These are phyloP conservation scores for Malachius bipustulatus DNA, from an alignment of 2,888 invertebrate species.

Conservation along the genomic window DNA sequence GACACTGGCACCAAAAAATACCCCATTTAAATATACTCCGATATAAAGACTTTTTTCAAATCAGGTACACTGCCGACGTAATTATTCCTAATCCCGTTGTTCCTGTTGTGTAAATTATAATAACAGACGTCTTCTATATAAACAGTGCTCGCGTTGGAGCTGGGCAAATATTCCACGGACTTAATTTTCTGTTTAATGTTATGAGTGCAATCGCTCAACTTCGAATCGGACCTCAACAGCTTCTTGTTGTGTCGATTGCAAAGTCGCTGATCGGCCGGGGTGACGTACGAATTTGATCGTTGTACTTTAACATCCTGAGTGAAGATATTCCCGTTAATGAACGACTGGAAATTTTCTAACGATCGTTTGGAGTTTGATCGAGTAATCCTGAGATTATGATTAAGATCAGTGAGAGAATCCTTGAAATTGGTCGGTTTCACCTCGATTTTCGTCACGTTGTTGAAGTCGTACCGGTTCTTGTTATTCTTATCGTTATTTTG, in stretches of 20 bases:
- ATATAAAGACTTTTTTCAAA: conserved; percentile 44
- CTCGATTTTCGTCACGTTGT: not conserved
- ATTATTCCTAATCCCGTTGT: conserved; percentile 10
- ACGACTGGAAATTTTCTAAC: conserved; percentile 32
- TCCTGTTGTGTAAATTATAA: conserved; percentile 14
- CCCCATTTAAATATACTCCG: conserved; percentile 32
- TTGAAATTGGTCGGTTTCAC: not conserved
- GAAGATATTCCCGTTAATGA: conserved; percentile 23
- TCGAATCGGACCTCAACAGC: conserved; percentile 20
- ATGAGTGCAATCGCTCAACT: conserved; percentile 19
- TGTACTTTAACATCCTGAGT: conserved; percentile 20
- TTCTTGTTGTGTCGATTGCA: conserved; percentile 17
- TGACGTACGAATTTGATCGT: conserved; percentile 32
- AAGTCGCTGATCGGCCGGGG: conserved; percentile 25
- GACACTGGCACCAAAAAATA: no score
- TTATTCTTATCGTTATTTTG: conserved; percentile 31
- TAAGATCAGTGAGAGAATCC: not conserved
- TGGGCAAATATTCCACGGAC: conserved; percentile 28
- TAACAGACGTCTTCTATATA: conserved; percentile 24
- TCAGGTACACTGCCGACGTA: conserved; percentile 42
- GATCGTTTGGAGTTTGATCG: conserved; percentile 33
- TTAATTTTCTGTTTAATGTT: conserved; percentile 25
- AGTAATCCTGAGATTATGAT: conserved; percentile 23
- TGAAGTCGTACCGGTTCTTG: not conserved
- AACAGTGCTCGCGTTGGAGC: conserved; percentile 20